Conservation (phyloP, 2,888 invertebrate genomes). For the Nemoura dubitans region DNA sequence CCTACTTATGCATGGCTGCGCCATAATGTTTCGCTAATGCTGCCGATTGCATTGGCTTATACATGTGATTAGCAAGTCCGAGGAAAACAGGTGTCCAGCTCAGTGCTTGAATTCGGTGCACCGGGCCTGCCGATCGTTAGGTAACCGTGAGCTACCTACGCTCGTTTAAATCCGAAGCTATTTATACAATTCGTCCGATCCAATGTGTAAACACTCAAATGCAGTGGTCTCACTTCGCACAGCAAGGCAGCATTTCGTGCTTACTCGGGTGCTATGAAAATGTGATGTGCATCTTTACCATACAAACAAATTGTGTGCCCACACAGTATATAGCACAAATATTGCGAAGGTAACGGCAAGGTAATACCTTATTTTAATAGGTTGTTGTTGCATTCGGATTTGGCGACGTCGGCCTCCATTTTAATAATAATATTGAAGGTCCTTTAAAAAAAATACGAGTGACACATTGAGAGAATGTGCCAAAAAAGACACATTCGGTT, state of each 20-base stretch:
- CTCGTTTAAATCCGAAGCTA: neutral
- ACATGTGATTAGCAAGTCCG: neutral
- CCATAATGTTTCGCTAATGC: neutral
- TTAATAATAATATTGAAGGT: conserved; percentile 12
- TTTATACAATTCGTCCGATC: neutral
- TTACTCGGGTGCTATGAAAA: neutral
- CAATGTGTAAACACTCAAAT: neutral
- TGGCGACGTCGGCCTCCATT: neutral
- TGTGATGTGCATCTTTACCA: neutral
- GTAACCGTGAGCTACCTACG: neutral
- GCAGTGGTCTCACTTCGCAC: neutral
- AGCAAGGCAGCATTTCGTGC: neutral
- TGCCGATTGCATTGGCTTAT: neutral
- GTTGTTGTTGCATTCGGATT: neutral
- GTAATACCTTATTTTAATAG: neutral
- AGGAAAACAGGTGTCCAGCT: neutral
- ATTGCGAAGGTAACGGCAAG: neutral
- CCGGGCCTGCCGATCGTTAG: neutral
- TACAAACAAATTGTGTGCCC: too few species aligned
- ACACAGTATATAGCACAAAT: neutral
- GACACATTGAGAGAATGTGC: neutral
- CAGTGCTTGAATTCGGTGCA: neutral
- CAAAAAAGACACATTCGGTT: neutral
- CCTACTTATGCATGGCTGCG: neutral
- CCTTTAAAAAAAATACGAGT: neutral